Percentiles rank a stretch among this genome's conserved stretches.
phyloP scores from a whole-genome alignment of 2,113 vertebrate species.

The Nanorana parkeri region DNA sequence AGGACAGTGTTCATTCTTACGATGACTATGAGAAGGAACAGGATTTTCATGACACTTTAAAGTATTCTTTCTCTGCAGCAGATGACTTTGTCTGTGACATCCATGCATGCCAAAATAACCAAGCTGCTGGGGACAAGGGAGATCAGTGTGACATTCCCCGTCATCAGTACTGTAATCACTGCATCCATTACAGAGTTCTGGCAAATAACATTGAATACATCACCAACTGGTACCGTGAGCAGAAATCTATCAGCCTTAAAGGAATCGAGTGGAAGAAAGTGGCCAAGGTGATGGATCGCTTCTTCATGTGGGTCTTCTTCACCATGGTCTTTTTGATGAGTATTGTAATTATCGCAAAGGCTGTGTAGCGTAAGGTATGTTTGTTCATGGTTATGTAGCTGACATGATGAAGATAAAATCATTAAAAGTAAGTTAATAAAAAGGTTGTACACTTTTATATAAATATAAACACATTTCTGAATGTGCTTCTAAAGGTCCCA shows the following conservation, averaged over 20 bases:
- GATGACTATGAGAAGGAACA: constrained; percentile 61
- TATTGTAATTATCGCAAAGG: constrained; percentile 89
- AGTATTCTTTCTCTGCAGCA: constrained; percentile 50
- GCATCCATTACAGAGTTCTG: constrained; percentile 77
- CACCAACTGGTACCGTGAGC: constrained; percentile 88
- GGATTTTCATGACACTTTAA: constrained; percentile 19
- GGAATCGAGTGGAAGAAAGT: constrained; percentile 96
- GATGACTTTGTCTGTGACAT: constrained; percentile 60
- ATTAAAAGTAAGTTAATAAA: too few relatives aligned
- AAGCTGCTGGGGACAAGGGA: constrained; percentile 68
- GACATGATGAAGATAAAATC: too few relatives aligned
- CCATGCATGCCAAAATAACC: constrained; percentile 65
- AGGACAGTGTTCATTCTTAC: constrained; percentile 59
- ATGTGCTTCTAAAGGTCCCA: too few relatives aligned
- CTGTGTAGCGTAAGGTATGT: constrained; percentile 67
- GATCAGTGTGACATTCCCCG: constrained; percentile 63
- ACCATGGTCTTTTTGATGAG: constrained; percentile 98
- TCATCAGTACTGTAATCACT: constrained; percentile 66
- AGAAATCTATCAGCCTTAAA: constrained; percentile 85
- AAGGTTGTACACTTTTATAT: too few relatives aligned
- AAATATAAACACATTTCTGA: too few relatives aligned
- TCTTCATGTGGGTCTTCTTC: constrained; percentile 99
- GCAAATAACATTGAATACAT: constrained; percentile 93
- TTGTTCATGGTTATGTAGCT: too few relatives aligned
- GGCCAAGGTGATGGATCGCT: constrained; percentile 96